Evolutionary conservation across 2,888 invertebrate species (phyloP), one percentile per base, ranked within the genome.

Genomic region (Tuta absoluta): DNA sequence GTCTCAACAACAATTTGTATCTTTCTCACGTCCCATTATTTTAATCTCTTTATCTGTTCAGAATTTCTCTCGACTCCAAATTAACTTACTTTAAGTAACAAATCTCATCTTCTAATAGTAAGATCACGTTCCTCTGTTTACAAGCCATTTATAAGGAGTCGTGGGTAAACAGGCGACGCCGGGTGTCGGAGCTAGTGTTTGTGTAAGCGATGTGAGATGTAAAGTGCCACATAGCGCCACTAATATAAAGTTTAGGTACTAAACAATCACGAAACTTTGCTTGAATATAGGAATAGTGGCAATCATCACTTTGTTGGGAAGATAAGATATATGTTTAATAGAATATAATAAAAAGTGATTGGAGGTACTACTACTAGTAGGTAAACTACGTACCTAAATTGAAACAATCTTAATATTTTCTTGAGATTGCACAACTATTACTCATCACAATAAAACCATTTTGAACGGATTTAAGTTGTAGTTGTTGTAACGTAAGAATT

Each of bases 101-200:
- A 51, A 51, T 65, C 59, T 37, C 49, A 49, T 33, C 38, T 58
- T 69, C 64, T 74, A 76, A 77, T 72, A 74, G 71, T 69, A 66
- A 65, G 74, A 74, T 75, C 77, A 76, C 72, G 73, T 66, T 62
- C 63, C 65, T 23, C 68, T 74, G 71, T 77, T 75, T 75, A 71
- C 71, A 61, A 70, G 70, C 66, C 69, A 64, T 72, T 65, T 71
- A 69, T 66, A 68, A 64, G 70, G 70, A 71, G 58, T 58, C 21
- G 37, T 60, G 19, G n/a, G 60, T 60, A 60, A 60, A 60, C 60
- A 60, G 23, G 45, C n/a, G n/a, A 1, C 24, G 45, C n/a, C n/a
- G 41, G 41, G 45, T 45, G 23, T 60, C 45, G 21, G 45, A 45
- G 33, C 24, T 24, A 45, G 37, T 60, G 45, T 60, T 60, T 60